These are phyloP conservation scores for Azorinus chamasolen DNA, from an alignment of 2,888 invertebrate genomes.

Conservation along the genomic window DNA sequence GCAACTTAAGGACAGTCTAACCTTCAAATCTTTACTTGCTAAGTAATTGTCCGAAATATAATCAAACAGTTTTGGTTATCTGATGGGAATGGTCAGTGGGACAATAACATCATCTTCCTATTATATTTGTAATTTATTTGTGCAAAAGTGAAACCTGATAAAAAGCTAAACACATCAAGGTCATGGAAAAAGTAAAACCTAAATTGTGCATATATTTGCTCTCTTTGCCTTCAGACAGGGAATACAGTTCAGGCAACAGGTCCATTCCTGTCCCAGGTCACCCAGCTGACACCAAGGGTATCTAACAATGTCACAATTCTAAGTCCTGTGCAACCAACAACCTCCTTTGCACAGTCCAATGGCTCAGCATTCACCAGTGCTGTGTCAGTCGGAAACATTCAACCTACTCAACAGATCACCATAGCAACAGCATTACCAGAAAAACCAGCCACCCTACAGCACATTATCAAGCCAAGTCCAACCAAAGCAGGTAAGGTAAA, in stretches of 20 bases:
- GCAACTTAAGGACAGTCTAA: no score
- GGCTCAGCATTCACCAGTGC: conserved; percentile 69
- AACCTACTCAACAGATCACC: conserved; percentile 68
- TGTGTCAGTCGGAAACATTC: conserved; percentile 62
- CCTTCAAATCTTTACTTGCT: no score
- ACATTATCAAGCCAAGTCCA: conserved; percentile 74
- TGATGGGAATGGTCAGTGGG: no score
- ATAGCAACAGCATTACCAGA: conserved; percentile 65
- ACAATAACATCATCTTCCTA: no score
- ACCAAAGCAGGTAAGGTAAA: conserved; percentile 77
- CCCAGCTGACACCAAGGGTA: conserved; percentile 60
- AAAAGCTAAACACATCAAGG: no score
- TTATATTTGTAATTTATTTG: no score
- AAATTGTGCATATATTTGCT: no score
- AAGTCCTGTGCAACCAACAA: conserved; percentile 67
- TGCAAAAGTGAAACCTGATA: no score
- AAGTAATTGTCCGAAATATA: no score
- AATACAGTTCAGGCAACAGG: conserved; percentile 64
- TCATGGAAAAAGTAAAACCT: no score
- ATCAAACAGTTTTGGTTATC: no score
- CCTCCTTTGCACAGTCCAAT: conserved; percentile 65
- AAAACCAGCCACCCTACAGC: conserved; percentile 50
- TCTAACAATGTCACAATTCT: conserved; percentile 70
- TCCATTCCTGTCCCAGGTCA: conserved; percentile 75
- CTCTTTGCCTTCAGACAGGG: conserved; percentile 40